A percentile compares a stretch with the other conserved stretches of the same genome.
These are phyloP conservation scores for Adelges cooleyi DNA, from an alignment of 1,140 invertebrate genomes.

Conservation along the genomic window DNA sequence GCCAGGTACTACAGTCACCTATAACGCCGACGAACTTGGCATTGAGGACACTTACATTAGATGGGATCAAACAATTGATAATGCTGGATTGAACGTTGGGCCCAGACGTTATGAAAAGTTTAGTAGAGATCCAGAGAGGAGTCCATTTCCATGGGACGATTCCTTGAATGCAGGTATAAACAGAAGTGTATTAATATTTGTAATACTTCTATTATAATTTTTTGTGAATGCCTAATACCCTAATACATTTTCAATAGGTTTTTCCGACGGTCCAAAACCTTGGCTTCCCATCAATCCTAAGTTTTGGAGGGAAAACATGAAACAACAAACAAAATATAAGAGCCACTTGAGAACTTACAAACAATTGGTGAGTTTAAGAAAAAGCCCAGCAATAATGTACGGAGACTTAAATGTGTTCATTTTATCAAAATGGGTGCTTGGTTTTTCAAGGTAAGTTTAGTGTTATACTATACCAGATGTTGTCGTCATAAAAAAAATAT, in stretches of 20 bases:
- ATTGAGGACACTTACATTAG: conserved; percentile 10
- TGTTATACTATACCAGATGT: too few species aligned
- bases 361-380: not conserved
- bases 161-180: conserved; percentile 29
- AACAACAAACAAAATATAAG: conserved; percentile 24
- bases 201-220: too few species aligned
- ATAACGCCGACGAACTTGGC: conserved; percentile 32
- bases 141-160: conserved; percentile 63
- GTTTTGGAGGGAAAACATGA: conserved; percentile 42
- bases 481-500: too few species aligned
- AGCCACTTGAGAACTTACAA: conserved; percentile 20
- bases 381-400: not conserved
- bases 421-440: conserved; percentile 11
- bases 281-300: conserved; percentile 54
- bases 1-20: conserved; percentile 47
- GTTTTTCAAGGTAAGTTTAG: conserved; percentile 24
- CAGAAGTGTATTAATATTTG: too few species aligned
- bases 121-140: conserved; percentile 52
- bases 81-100: conserved; percentile 9
- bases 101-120: not conserved
- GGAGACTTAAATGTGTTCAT: conserved; percentile 2
- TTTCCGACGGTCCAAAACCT: conserved; percentile 45
- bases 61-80: conserved; percentile 24
- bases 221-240: too few species aligned
- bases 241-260: conserved; percentile 40